Evolutionary conservation across 2,113 vertebrate species (phyloP).

Genomic region (Mustela nigripes): DNA sequence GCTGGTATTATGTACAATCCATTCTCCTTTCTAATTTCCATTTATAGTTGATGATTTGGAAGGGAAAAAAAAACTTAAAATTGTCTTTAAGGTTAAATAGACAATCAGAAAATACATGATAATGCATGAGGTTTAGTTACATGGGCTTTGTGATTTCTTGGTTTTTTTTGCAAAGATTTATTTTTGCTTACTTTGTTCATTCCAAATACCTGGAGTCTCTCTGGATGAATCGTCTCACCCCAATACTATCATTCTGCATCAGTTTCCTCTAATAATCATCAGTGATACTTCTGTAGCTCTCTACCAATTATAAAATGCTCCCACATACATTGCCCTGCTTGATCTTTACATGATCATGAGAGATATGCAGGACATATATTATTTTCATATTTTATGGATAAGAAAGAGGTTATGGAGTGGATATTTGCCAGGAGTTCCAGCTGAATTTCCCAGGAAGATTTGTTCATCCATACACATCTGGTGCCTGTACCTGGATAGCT

Average conservation of each 20-base stretch:
- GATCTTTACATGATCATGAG: background rate
- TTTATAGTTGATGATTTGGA: background rate
- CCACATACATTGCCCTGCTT: background rate
- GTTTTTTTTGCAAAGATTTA: background rate
- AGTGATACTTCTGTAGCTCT: background rate
- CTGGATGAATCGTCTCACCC: background rate
- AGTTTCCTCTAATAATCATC: conserved; percentile 42
- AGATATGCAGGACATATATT: background rate
- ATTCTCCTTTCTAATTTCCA: background rate
- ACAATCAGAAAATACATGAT: background rate
- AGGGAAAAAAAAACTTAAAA: background rate
- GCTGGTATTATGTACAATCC: background rate
- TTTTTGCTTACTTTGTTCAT: conserved; percentile 20
- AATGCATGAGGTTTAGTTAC: background rate
- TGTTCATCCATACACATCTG: background rate
- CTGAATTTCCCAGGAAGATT: background rate
- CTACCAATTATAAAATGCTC: background rate
- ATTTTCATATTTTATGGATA: conserved; percentile 1
- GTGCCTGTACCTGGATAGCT: background rate
- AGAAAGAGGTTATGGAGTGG: background rate
- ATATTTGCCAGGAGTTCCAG: background rate
- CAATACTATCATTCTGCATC: background rate
- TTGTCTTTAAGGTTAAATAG: conserved; percentile 34
- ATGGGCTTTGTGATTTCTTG: background rate
- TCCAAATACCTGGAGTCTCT: background rate